Evolutionary conservation across 1,140 invertebrate species (phyloP).

Genomic region (Phocides pigmalion): DNA sequence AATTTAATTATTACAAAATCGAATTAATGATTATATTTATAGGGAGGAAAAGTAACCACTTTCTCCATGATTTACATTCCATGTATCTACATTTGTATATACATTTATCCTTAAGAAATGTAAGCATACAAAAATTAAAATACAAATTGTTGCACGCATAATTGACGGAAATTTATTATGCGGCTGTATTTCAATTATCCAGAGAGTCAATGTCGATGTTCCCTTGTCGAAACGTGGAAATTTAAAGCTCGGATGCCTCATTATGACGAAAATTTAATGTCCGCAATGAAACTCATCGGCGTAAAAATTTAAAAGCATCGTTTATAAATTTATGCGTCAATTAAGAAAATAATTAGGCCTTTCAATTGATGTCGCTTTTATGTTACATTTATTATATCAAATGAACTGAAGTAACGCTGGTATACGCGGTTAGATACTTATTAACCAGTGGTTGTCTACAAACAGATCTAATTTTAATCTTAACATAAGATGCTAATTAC

Average conservation of each 20-base stretch:
- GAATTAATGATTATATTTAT: too few relatives aligned
- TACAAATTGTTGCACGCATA: neutral
- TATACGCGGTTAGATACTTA: too few relatives aligned
- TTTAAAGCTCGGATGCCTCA: neutral
- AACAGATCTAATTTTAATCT: too few relatives aligned
- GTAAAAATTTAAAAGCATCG: neutral
- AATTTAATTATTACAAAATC: too few relatives aligned
- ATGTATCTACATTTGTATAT: too few relatives aligned
- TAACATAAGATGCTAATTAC: too few relatives aligned
- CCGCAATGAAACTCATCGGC: neutral
- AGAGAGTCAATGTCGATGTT: neutral
- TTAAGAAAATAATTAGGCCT: neutral
- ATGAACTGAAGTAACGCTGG: too few relatives aligned
- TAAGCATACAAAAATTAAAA: neutral
- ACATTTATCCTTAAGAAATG: neutral
- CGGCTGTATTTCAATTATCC: neutral
- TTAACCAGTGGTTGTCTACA: too few relatives aligned
- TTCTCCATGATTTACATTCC: too few relatives aligned
- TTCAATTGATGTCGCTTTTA: too few relatives aligned
- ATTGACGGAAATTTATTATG: neutral
- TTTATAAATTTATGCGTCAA: neutral
- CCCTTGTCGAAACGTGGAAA: neutral
- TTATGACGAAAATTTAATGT: conserved; percentile 5
- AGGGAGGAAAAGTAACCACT: too few relatives aligned
- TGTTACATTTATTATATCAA: too few relatives aligned